Evolutionary conservation across 2,888 invertebrate species (phyloP).

Genomic region (Anthophora plumipes): DNA sequence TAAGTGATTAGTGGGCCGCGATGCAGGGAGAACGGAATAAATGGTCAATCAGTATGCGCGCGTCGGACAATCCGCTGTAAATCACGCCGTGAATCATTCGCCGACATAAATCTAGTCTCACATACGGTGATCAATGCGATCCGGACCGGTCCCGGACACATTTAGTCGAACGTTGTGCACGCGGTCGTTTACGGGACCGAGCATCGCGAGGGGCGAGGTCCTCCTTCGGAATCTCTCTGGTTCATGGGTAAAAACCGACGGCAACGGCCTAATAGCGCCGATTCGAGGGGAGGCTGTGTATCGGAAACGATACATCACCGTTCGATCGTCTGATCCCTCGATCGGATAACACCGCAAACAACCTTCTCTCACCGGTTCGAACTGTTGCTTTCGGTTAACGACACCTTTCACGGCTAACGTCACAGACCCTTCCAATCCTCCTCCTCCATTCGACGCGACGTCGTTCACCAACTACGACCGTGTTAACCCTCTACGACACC

Average conservation of each 20-base stretch:
- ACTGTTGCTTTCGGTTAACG: slow-evolving; percentile 33
- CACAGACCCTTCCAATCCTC: background rate
- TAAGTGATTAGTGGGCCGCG: slow-evolving; percentile 71
- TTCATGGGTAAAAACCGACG: slow-evolving; percentile 66
- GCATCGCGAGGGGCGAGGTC: slow-evolving; percentile 41
- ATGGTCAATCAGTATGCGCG: slow-evolving; percentile 76
- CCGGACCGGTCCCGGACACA: slow-evolving; percentile 67
- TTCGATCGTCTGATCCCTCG: slow-evolving; percentile 50
- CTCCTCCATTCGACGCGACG: too few species aligned
- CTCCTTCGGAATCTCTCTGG: slow-evolving; percentile 30
- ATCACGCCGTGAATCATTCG: slow-evolving; percentile 79
- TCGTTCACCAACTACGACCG: too few species aligned
- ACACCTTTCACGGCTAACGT: slow-evolving; percentile 33
- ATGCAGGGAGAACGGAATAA: slow-evolving; percentile 69
- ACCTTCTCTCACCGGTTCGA: background rate
- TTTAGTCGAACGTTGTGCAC: slow-evolving; percentile 66
- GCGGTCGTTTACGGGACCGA: slow-evolving; percentile 65
- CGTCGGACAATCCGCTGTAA: slow-evolving; percentile 74
- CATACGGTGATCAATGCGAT: slow-evolving; percentile 71
- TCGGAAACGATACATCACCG: slow-evolving; percentile 68
- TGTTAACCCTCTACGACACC: too few species aligned
- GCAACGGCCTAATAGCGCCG: slow-evolving; percentile 72
- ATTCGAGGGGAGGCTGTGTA: slow-evolving; percentile 60
- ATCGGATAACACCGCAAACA: slow-evolving; percentile 35
- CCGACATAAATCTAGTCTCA: slow-evolving; percentile 73